phyloP scores from a whole-genome alignment of 2,797 vertebrate genomes.

The Antrozous pallidus region DNA sequence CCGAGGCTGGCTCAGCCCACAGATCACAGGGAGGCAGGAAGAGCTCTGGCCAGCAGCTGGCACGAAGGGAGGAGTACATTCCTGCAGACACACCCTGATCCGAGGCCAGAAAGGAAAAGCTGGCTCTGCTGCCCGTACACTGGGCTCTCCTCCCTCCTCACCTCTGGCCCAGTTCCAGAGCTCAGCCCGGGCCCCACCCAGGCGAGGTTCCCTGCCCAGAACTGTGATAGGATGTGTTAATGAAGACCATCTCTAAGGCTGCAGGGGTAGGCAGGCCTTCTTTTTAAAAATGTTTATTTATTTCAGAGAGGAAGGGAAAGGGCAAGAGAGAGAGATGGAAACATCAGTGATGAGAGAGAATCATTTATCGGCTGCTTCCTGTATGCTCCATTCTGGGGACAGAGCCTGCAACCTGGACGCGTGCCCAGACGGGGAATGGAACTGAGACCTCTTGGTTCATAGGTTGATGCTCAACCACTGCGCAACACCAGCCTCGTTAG shows the following conservation, averaged over 20 bases:
- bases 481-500: too few relatives aligned
- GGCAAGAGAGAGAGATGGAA: too few relatives aligned
- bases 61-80: constrained; percentile 52
- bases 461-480: too few relatives aligned
- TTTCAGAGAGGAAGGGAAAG: too few relatives aligned
- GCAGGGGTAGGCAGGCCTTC: neutral
- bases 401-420: too few relatives aligned
- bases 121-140: neutral
- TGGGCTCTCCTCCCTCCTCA: neutral
- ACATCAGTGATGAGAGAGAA: too few relatives aligned
- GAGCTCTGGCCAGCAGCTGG: constrained; percentile 50
- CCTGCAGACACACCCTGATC: constrained; percentile 72
- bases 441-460: too few relatives aligned
- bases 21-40: neutral
- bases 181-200: accelerated
- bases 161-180: neutral
- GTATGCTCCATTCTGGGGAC: too few relatives aligned
- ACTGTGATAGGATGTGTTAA: neutral
- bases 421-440: too few relatives aligned
- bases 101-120: constrained; percentile 47
- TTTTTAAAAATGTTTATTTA: too few relatives aligned
- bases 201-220: neutral
- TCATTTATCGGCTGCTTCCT: too few relatives aligned
- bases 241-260: neutral
- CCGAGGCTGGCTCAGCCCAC: neutral